A percentile compares a stretch with the other conserved stretches of the same genome.
These are phyloP conservation scores for Aphidoletes aphidimyza DNA, from an alignment of 2,888 invertebrate species.

Conservation along the genomic window DNA sequence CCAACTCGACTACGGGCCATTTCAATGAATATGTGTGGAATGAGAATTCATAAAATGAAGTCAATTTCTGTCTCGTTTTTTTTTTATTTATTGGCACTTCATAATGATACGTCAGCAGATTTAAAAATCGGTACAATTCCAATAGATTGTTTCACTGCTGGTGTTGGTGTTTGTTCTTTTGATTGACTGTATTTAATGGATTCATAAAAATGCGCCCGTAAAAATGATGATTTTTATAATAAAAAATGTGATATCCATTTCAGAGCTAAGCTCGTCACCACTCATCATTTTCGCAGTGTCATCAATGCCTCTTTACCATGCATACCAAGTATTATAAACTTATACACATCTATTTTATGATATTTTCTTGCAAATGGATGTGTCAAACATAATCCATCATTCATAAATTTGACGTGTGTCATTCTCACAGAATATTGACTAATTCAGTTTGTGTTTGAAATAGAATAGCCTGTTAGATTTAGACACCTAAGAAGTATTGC, in stretches of 20 bases:
- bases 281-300: neutral
- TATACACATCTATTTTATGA: too few relatives aligned
- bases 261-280: neutral
- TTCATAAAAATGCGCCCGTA: too few relatives aligned
- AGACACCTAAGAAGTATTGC: too few relatives aligned
- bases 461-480: neutral
- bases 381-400: constrained; percentile 43
- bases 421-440: neutral
- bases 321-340: too few relatives aligned
- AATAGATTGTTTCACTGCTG: neutral
- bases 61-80: too few relatives aligned
- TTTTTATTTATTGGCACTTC: neutral
- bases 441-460: neutral
- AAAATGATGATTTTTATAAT: neutral
- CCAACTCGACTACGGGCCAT: neutral
- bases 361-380: constrained; percentile 7
- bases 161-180: neutral
- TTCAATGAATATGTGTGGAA: too few relatives aligned
- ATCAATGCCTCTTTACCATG: constrained; percentile 14
- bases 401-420: constrained; percentile 38
- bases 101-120: neutral
- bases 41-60: too few relatives aligned
- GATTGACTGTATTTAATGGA: neutral
- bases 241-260: neutral
- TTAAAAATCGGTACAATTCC: neutral